phyloP scores from a whole-genome alignment of 2,888 invertebrate genomes.

The Heliconius hortense region DNA sequence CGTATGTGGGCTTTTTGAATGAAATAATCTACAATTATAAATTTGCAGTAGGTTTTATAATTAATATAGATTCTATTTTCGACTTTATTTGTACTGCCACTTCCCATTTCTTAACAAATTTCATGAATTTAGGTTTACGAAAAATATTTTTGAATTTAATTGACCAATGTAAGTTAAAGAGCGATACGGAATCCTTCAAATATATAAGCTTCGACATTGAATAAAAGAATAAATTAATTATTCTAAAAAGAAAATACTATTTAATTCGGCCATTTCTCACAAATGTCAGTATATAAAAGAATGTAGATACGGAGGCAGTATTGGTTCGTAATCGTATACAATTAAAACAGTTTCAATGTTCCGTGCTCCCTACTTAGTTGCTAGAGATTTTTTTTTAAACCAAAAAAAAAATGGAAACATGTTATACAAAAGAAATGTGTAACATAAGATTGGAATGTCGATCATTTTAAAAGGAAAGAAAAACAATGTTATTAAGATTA shows the following conservation, averaged over 20 bases:
- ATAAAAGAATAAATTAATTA: too few relatives aligned
- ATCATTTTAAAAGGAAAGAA: constrained; percentile 9
- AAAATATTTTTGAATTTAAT: too few relatives aligned
- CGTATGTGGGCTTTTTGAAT: too few relatives aligned
- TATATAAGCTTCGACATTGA: too few relatives aligned
- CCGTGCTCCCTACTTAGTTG: constrained; percentile 35
- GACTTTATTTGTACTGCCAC: too few relatives aligned
- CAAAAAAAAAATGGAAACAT: constrained; percentile 28
- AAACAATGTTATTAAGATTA: background rate
- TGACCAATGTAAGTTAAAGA: too few relatives aligned
- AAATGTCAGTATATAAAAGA: constrained; percentile 41
- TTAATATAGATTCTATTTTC: too few relatives aligned
- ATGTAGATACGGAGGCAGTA: constrained; percentile 46
- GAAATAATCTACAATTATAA: too few relatives aligned
- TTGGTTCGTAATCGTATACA: constrained; percentile 48
- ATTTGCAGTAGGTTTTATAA: too few relatives aligned
- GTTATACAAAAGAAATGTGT: constrained; percentile 9
- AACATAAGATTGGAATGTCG: constrained; percentile 17
- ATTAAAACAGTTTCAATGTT: constrained; percentile 51
- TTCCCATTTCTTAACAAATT: too few relatives aligned
- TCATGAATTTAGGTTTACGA: too few relatives aligned
- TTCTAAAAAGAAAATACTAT: background rate
- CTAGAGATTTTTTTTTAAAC: constrained; percentile 25
- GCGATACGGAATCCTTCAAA: too few relatives aligned
- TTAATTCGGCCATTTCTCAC: constrained; percentile 37